Percentiles rank a stretch among this genome's conserved stretches.
These are phyloP conservation scores for Erythrocercus mccallii DNA, from an alignment of 2,113 vertebrate species.

Conservation along the genomic window DNA sequence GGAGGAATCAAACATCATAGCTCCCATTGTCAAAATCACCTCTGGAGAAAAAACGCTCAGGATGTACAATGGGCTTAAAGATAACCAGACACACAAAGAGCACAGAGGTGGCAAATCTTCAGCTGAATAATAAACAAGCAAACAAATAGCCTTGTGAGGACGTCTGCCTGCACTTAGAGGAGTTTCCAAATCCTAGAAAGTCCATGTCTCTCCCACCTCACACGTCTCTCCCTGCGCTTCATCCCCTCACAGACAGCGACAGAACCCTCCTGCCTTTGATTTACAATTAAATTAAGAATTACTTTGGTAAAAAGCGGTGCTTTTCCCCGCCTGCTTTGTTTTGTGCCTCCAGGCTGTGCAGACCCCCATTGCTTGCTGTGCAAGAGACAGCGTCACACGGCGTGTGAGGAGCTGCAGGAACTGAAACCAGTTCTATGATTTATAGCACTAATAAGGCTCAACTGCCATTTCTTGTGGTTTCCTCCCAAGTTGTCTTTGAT, in stretches of 20 bases:
- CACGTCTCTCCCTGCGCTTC: background rate
- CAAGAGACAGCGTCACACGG: conserved; percentile 6
- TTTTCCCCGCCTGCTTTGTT: conserved; percentile 6
- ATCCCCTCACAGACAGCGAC: background rate
- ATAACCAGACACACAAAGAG: background rate
- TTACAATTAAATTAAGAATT: conserved; percentile 66
- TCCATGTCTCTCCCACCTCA: background rate
- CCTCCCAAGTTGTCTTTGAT: conserved; percentile 65
- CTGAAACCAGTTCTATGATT: conserved; percentile 68
- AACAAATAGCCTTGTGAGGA: background rate
- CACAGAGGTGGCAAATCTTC: background rate
- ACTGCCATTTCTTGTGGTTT: conserved; percentile 67
- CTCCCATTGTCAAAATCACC: background rate
- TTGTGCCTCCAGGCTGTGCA: conserved; percentile 45
- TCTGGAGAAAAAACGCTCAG: background rate
- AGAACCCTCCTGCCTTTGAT: conserved; percentile 10
- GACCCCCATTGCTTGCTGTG: conserved; percentile 52
- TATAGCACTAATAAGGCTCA: conserved; percentile 74
- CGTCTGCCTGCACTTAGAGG: background rate
- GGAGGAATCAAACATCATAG: background rate
- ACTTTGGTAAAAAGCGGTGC: conserved; percentile 14
- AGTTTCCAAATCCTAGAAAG: conserved; percentile 8
- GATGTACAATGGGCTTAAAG: background rate
- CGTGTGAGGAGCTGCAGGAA: conserved; percentile 55
- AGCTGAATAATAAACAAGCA: background rate